Base-by-base conservation (phyloP, 2,113 vertebrate genomes). In the Nanorana parkeri region DNA sequence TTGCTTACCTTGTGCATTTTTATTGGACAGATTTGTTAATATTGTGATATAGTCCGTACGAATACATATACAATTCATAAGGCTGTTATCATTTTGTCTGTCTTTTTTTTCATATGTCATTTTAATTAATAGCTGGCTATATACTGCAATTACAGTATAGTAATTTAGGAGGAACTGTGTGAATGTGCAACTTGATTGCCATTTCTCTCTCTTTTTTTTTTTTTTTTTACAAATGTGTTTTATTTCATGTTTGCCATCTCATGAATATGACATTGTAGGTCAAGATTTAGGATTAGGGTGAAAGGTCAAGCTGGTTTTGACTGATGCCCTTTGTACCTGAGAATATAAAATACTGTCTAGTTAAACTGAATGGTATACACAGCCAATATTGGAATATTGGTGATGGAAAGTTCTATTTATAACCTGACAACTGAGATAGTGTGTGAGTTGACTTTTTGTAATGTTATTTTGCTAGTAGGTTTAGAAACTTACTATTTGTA, bases 391-490 rank as follows among this genome's bases (percentile, higher is more conserved):
- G 13, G 8, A 19, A 23, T 74, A 81, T 81, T 83, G 80, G 71
- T 83, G 80, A 76, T 83, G 72, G 61, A 76, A 83, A 68, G 54
- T 83, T 32, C 61, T 83, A 83, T 83, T 83, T 83, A 83, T 83
- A 76, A 83, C 32, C 52, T 83, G 80, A 83, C 80, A 83, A 76
- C 71, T 81, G 61, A 74, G 67, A 69, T 52, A 74, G 63, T 81
- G 26, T 82, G 54, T 60, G 23, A 28, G 32, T 26, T 68, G 71
- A 73, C 15, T 74, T 76, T 75, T 60, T 83, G 51, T 83, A 83
- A 75, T 60, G 72, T 83, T 76, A 63, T 76, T 29, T 83, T 83
- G 63, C 71, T 54, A 76, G 80, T 83, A 76, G 80, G 61, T 82
- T 82, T 75, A 82, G 63, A 51, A 76, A 76, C 52, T 52, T 82